Conservation (phyloP, 2,888 invertebrate genomes). For the Nebria salina region DNA sequence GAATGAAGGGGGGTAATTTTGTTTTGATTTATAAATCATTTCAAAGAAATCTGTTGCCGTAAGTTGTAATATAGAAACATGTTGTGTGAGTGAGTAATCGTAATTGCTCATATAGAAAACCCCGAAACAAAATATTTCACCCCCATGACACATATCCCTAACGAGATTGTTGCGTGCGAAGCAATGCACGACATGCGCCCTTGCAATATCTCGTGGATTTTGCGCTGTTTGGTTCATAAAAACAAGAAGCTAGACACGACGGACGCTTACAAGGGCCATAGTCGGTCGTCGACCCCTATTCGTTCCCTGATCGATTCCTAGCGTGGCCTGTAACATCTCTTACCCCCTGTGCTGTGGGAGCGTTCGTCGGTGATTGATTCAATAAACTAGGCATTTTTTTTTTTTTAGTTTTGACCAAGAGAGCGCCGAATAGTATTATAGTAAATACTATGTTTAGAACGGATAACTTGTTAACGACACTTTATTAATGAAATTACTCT, state of each 20-base stretch:
- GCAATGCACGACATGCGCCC: not conserved
- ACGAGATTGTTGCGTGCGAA: not conserved
- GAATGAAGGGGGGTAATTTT: too few relatives aligned
- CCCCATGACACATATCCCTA: too few relatives aligned
- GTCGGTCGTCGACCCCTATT: constrained; percentile 42
- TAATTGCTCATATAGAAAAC: too few relatives aligned
- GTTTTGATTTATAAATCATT: too few relatives aligned
- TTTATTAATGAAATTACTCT: too few relatives aligned
- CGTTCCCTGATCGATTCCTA: constrained; percentile 34
- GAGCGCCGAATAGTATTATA: not conserved
- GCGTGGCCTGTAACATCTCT: constrained; percentile 20
- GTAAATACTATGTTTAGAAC: not conserved
- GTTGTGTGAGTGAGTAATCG: too few relatives aligned
- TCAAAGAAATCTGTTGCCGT: too few relatives aligned
- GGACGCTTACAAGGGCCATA: not conserved
- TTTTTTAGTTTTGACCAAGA: constrained; percentile 6
- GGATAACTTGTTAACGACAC: too few relatives aligned
- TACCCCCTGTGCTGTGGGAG: not conserved
- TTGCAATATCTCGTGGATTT: not conserved
- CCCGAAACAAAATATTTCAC: too few relatives aligned
- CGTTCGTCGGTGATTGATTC: constrained; percentile 29
- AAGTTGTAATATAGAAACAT: too few relatives aligned
- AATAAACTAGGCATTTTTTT: constrained; percentile 21
- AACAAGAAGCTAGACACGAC: not conserved
- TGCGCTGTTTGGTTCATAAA: not conserved